Evolutionary conservation across 1,140 invertebrate genomes (phyloP).

Genomic region (Augochlora pura): DNA sequence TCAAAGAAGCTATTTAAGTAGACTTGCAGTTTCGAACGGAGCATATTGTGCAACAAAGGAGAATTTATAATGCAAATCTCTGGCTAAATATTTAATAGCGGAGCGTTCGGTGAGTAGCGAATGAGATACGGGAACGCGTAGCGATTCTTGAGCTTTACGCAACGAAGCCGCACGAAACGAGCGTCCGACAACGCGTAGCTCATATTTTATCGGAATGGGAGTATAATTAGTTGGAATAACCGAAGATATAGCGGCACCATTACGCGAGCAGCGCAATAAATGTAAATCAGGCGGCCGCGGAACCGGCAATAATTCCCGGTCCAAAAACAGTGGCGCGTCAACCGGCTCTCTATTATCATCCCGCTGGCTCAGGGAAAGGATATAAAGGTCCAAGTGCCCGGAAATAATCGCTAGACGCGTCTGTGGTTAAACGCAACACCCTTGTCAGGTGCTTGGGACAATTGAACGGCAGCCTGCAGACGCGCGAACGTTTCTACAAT

Average conservation of each 20-base stretch:
- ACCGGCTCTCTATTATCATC: slow-evolving; percentile 76
- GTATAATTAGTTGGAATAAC: slow-evolving; percentile 79
- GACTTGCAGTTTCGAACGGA: too few species aligned
- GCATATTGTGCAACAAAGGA: too few species aligned
- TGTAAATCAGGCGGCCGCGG: slow-evolving; percentile 77
- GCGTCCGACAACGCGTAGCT: slow-evolving; percentile 56
- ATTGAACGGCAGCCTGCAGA: not conserved
- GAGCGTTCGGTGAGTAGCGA: too few species aligned
- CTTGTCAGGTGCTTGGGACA: slow-evolving; percentile 9
- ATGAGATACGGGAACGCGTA: not conserved
- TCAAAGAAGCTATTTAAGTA: too few species aligned
- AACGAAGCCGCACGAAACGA: slow-evolving; percentile 32
- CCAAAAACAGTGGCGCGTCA: slow-evolving; percentile 76
- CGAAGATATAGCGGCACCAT: slow-evolving; percentile 77
- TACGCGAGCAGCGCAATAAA: slow-evolving; percentile 78
- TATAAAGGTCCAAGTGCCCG: slow-evolving; percentile 40
- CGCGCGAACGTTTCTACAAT: too few species aligned
- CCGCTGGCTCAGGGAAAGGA: slow-evolving; percentile 34
- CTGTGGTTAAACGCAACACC: slow-evolving; percentile 36
- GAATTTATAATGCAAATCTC: too few species aligned
- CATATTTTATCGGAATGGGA: slow-evolving; percentile 76
- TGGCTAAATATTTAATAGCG: too few species aligned
- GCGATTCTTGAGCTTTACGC: not conserved
- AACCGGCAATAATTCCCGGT: slow-evolving; percentile 77
- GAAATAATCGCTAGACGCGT: slow-evolving; percentile 37